Evolutionary conservation across 2,797 vertebrate genomes (phyloP).

Genomic region (Otolemur crassicaudatus): DNA sequence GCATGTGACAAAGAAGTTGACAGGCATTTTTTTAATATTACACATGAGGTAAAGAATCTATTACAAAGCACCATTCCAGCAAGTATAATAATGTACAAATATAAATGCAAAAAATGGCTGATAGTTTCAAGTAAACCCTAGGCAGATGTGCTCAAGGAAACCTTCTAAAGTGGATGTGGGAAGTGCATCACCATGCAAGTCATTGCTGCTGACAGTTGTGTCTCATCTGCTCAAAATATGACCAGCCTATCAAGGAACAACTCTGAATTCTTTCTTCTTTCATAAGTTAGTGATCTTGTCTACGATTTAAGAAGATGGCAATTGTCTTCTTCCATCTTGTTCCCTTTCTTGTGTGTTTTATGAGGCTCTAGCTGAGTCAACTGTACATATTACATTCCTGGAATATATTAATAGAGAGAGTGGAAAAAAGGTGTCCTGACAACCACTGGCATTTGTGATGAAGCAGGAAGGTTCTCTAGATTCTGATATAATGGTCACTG

Average conservation of each 20-base stretch:
- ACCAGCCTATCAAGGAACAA: neutral
- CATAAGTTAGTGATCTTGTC: neutral
- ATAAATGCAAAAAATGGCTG: neutral
- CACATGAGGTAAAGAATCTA: neutral
- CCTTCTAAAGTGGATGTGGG: neutral
- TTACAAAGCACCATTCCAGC: neutral
- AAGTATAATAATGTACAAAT: neutral
- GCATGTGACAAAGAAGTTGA: neutral
- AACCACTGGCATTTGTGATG: slow-evolving; percentile 16
- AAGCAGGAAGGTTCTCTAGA: neutral
- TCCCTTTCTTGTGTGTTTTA: neutral
- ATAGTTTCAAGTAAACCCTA: neutral
- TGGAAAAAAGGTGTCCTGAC: slow-evolving; percentile 25
- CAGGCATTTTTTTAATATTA: neutral
- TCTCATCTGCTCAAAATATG: neutral
- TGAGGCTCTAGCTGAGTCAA: neutral
- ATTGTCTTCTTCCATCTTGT: neutral
- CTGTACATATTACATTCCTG: slow-evolving; percentile 43
- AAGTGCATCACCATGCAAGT: neutral
- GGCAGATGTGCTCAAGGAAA: neutral
- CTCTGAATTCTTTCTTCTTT: slow-evolving; percentile 19
- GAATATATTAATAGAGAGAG: slow-evolving; percentile 27
- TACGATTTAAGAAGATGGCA: slow-evolving; percentile 28
- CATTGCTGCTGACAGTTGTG: rapidly evolving
- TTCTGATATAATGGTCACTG: slow-evolving; percentile 42